Evolutionary conservation across 2,888 invertebrate genomes (phyloP).

Genomic region (Meteorus cinctellus): DNA sequence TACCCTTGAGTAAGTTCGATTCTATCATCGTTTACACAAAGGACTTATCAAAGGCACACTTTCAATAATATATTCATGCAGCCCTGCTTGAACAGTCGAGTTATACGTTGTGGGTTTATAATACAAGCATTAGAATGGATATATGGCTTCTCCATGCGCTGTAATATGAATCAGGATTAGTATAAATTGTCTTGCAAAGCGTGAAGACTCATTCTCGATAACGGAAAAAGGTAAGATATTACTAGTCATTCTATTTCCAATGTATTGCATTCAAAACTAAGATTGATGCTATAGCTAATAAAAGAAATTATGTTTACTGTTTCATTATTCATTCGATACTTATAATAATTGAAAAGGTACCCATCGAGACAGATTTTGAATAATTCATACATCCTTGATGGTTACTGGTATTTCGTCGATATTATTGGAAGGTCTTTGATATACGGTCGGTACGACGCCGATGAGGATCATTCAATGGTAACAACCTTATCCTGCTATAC

Average conservation of each 20-base stretch:
- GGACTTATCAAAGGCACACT: background rate
- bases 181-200: constrained; percentile 49
- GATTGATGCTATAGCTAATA: background rate
- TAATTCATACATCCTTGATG: background rate
- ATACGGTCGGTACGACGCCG: background rate
- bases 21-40: background rate
- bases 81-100: constrained; percentile 48
- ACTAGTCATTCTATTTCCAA: background rate
- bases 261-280: background rate
- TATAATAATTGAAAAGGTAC: background rate
- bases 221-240: background rate
- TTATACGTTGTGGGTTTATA: constrained; percentile 54
- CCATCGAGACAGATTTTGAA: too few relatives aligned
- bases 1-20: too few relatives aligned
- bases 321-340: background rate
- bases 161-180: constrained; percentile 70
- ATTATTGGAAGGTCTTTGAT: background rate
- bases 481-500: background rate
- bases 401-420: background rate
- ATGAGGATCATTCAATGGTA: background rate
- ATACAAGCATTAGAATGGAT: constrained; percentile 55
- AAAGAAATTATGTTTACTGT: background rate
- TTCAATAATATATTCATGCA: constrained; percentile 33
- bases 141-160: constrained; percentile 68
- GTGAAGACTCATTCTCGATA: constrained; percentile 31